A percentile compares a stretch with the other conserved stretches of the same genome.
Evolutionary conservation across 1,140 invertebrate genomes (phyloP).

Genomic region (Grapholita molesta): DNA sequence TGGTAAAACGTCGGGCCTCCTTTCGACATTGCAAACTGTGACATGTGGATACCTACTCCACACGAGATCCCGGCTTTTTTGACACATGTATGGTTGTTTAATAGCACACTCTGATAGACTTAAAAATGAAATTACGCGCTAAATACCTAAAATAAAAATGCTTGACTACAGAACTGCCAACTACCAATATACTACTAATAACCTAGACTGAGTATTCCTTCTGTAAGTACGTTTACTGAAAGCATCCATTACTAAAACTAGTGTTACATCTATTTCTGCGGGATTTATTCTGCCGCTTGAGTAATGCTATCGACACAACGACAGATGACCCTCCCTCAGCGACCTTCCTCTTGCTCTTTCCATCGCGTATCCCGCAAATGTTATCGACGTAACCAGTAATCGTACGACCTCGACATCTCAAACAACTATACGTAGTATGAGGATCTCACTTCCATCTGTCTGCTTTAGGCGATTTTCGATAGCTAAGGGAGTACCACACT

Average conservation of each 20-base stretch:
- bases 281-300: constrained; percentile 11
- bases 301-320: constrained; percentile 8
- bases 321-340: constrained; percentile 5
- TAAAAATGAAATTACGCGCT: too few species aligned
- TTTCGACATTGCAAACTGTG: too few species aligned
- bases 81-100: too few species aligned
- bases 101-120: too few species aligned
- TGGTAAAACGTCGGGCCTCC: too few species aligned
- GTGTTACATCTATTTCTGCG: not conserved
- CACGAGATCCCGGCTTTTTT: too few species aligned
- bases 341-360: not conserved
- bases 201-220: too few species aligned
- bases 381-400: not conserved
- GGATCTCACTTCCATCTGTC: not conserved
- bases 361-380: not conserved
- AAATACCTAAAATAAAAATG: too few species aligned
- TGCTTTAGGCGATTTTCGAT: not conserved
- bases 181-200: too few species aligned
- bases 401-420: not conserved
- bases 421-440: not conserved
- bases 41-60: too few species aligned
- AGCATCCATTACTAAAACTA: not conserved
- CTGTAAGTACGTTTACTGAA: not conserved
- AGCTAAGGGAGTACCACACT: not conserved
- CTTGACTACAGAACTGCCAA: too few species aligned